Base-by-base conservation (phyloP, 2,113 vertebrate genomes). In the Engraulis encrasicolus region DNA sequence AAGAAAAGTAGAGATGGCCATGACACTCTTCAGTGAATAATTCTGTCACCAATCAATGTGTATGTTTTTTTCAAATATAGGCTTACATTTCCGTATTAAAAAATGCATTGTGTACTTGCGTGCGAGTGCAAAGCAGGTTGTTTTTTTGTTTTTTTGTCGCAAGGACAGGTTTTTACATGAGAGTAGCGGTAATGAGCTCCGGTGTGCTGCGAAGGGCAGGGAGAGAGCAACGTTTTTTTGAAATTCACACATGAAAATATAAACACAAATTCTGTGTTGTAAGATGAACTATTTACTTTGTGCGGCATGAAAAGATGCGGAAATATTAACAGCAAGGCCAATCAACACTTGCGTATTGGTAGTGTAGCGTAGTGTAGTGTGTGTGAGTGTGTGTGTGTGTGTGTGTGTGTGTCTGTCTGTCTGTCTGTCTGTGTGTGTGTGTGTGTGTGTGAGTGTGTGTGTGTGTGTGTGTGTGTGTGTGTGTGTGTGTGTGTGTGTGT, bases 381-480 rank as follows among this genome's bases (percentile, higher is more conserved):
- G 90, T n/a, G 52, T n/a, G 18, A 92, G 92, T 92, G 17, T 58
- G 52, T 58, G 52, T 93, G 91, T 92, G 90, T 90, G 81, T 79
- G 90, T 81, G 82, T 19, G 38, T 84, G 52, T 82, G 86, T 61
- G 50, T 50, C 7, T 45, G 90, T 92, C 90, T 90, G 81, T 79
- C 90, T n/a, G 52, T n/a, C 2, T 92, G 92, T 92, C 7, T 58
- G 52, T 58, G 52, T 93, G 91, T 92, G 90, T 90, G 78, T 79
- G 90, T 81, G 82, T 17, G 38, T 84, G 52, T 82, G 86, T 61
- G 50, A 40, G 14, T 48, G 23, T 81, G 12, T 18, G 34, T 31
- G 82, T 81, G 48, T 40, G 90, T 91, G 88, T 90, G 38, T 91
- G 40, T 84, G 90, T 90, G 91, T 89, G 91, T 87, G 88, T 71